Conservation (phyloP, 2,113 vertebrate species). For the Poeciliopsis prolifica region DNA sequence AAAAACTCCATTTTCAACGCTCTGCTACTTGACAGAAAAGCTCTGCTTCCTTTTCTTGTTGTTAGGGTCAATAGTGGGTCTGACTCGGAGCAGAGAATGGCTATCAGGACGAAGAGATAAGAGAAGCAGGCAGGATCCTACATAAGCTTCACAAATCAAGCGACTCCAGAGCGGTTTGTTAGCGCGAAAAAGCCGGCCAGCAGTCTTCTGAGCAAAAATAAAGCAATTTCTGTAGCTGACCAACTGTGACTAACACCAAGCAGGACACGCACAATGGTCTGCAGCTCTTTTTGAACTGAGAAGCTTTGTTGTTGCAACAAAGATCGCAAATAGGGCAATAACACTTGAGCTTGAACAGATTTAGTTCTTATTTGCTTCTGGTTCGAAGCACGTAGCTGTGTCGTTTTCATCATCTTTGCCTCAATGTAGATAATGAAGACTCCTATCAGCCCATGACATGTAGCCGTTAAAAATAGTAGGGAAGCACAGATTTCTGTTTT, state of each 20-base stretch:
- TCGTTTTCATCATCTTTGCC: conserved; percentile 20
- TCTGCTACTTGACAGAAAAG: conserved; percentile 37
- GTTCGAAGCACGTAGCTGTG: conserved; percentile 10
- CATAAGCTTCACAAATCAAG: conserved; percentile 55
- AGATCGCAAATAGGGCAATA: conserved; percentile 56
- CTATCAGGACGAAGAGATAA: conserved; percentile 44
- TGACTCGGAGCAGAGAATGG: conserved; percentile 31
- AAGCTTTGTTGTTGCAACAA: conserved; percentile 63
- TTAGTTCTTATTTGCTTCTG: not conserved
- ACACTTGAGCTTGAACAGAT: conserved; percentile 19
- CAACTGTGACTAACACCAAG: conserved; percentile 73
- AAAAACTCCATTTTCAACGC: conserved; percentile 25
- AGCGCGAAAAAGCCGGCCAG: conserved; percentile 41
- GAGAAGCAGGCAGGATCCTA: conserved; percentile 49
- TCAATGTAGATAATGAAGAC: conserved; percentile 21
- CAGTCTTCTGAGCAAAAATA: conserved; percentile 58
- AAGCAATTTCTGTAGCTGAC: conserved; percentile 66
- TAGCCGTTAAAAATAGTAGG: not conserved
- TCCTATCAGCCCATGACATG: not conserved
- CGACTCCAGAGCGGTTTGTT: conserved; percentile 69
- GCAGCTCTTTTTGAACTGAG: conserved; percentile 42
- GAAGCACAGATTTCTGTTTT: not conserved
- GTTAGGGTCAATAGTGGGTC: conserved; percentile 31
- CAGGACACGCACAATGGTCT: conserved; percentile 39
- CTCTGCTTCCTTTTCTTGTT: conserved; percentile 38